Evolutionary conservation across 2,888 invertebrate species (phyloP).

Genomic region (Cotesia congregata): DNA sequence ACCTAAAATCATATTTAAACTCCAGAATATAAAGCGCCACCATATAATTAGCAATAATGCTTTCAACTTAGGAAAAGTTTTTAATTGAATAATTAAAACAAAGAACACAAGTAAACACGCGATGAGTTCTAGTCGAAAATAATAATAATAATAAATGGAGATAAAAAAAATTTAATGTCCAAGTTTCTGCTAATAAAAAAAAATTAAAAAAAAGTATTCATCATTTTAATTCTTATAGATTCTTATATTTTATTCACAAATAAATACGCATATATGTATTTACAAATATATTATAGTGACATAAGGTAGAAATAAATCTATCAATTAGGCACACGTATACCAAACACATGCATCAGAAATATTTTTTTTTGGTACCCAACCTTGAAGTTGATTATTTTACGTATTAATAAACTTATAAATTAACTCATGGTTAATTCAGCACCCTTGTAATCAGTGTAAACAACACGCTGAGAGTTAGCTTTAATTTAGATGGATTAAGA

Average conservation of each 20-base stretch:
- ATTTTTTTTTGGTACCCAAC: slow-evolving; percentile 9
- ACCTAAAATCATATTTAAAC: too few species aligned
- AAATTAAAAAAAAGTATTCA: not conserved
- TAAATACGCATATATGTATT: not conserved
- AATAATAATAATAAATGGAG: too few species aligned
- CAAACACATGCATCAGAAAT: slow-evolving; percentile 13
- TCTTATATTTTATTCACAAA: not conserved
- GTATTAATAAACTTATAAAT: not conserved
- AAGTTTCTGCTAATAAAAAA: too few species aligned
- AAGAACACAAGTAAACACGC: too few species aligned
- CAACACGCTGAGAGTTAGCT: not conserved
- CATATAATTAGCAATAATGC: too few species aligned
- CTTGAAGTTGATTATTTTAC: slow-evolving; percentile 6
- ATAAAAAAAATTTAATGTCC: too few species aligned
- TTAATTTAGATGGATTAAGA: not conserved
- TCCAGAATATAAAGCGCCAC: too few species aligned
- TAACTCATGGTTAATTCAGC: not conserved
- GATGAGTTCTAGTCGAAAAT: too few species aligned
- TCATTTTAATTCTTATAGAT: not conserved
- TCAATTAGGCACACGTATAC: slow-evolving; percentile 3
- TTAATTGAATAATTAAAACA: too few species aligned
- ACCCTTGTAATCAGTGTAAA: not conserved
- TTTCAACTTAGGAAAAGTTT: too few species aligned
- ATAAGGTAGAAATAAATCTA: not conserved
- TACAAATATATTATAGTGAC: not conserved